Evolutionary conservation across 1,140 invertebrate species (phyloP), one percentile per base, ranked within the genome.

Genomic region (Gyrodactylus salaris): DNA sequence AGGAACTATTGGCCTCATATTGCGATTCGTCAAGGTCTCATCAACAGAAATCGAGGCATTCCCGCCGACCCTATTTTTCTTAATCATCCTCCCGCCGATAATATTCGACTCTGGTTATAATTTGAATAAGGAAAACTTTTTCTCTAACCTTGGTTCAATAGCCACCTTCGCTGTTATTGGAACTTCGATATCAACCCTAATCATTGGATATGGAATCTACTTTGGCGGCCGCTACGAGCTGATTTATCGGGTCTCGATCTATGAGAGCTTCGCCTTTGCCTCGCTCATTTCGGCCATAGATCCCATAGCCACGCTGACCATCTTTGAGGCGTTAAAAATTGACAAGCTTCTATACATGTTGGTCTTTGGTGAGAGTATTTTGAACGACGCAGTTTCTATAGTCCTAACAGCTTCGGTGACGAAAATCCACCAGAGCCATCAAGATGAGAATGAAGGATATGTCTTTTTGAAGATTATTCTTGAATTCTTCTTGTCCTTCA

Each of bases 21-120:
- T 73, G 26, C 21, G 26, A 27, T 24, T 73, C 20, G 26, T n/a
- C 2, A 73, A 73, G 25, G 20, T 24, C 23, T 16, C n/a, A 16
- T 71, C 21, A 25, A 22, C 22, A 23, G n/a, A 73, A 27, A 26
- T 34, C 19, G 72, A 73, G 26, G 25, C 21, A 27, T 73, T 73
- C 26, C 72, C 72, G 2, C 72, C 72, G 2, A 97, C 91, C 70
- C 88, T 91, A 16, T 98, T 98, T 79, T 98, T 98, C 77, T 83
- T 97, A 69, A 88, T 97, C 0, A 83, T 97, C 0, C 79, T 98
- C n/a, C 93, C 93, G 1, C 93, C 93, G 0, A 98, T 97, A 69
- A 96, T 98, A 76, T 96, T 96, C 84, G 93, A 98, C 82, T 94
- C 91, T 1, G 93, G 93, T 1, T 97, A 96, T 78, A 96, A 96